phyloP scores from a whole-genome alignment of 2,797 vertebrate genomes.

The Acestrorhynchus altus region DNA sequence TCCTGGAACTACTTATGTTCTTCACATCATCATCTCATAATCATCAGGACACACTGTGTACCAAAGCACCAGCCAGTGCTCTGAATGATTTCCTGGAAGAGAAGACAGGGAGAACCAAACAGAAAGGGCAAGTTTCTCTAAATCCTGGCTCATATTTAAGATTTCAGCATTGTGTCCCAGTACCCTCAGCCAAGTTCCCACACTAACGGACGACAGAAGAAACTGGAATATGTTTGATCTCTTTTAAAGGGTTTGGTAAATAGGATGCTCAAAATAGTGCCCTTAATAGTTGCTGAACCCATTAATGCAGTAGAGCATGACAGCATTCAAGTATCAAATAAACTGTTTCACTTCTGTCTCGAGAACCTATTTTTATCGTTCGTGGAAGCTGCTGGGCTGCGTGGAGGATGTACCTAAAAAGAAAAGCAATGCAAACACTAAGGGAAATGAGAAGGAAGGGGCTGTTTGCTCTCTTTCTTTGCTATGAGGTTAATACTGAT shows the following conservation, averaged over 20 bases:
- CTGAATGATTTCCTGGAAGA: background rate
- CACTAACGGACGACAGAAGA: background rate
- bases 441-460: no score
- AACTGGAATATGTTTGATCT: background rate
- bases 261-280: background rate
- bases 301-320: background rate
- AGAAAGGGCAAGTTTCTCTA: background rate
- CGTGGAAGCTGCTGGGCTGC: background rate
- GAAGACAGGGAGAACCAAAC: background rate
- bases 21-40: background rate
- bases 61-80: background rate
- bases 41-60: background rate
- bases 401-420: background rate
- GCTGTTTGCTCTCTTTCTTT: no score
- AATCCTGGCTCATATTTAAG: background rate
- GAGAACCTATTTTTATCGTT: background rate
- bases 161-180: background rate
- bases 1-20: background rate
- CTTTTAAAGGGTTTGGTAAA: background rate
- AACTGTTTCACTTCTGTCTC: background rate
- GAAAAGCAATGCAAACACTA: background rate
- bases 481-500: no score
- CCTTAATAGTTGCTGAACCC: background rate
- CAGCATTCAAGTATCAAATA: background rate
- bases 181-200: background rate